Conservation (phyloP, 2,797 vertebrate species). For the Sebastes steindachneri region DNA sequence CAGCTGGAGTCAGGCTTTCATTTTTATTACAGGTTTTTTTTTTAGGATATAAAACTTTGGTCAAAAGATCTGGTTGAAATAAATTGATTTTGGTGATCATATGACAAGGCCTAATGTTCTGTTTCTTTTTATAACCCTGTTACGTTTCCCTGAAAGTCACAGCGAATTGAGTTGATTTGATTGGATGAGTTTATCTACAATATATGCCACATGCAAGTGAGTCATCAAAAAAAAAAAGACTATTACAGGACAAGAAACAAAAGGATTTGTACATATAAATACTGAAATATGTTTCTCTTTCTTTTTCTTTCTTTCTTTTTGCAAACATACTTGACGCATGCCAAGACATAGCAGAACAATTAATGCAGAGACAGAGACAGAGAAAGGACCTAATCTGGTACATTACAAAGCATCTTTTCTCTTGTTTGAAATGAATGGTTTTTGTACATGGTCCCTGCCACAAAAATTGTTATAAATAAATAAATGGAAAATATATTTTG, state of each 20-base stretch:
- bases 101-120: background rate
- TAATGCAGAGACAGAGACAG: background rate
- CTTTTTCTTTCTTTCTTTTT: background rate
- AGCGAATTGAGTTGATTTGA: background rate
- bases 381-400: background rate
- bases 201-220: background rate
- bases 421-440: background rate
- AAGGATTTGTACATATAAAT: background rate
- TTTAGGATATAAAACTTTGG: constrained; percentile 17
- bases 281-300: background rate
- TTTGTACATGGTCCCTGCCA: background rate
- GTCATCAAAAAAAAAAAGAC: background rate
- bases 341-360: background rate
- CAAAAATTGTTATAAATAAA: background rate
- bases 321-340: background rate
- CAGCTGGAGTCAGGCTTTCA: constrained; percentile 33
- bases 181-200: background rate
- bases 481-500: background rate
- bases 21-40: constrained; percentile 23
- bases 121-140: background rate
- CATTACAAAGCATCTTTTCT: background rate
- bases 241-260: background rate
- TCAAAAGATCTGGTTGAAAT: constrained; percentile 14
- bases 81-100: background rate
- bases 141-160: background rate